A percentile compares a stretch with the other conserved stretches of the same genome.
Conservation (phyloP, 2,888 invertebrate species). For the Lithophane semibrunnea region DNA sequence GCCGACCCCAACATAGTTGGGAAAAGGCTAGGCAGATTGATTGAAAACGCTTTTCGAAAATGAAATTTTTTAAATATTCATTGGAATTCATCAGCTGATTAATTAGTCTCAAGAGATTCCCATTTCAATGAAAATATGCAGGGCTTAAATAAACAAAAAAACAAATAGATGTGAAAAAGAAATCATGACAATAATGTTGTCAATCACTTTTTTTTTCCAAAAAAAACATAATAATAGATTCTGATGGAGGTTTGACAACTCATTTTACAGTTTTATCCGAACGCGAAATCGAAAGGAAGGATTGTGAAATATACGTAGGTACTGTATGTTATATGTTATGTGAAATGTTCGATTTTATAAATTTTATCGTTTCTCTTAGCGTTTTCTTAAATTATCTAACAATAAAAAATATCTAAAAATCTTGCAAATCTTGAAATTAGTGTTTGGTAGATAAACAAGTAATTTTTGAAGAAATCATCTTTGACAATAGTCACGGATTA, state of each 20-base stretch:
- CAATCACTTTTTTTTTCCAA: slow-evolving; percentile 47
- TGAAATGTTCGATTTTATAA: not conserved
- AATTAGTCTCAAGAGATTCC: not conserved
- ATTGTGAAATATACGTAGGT: slow-evolving; percentile 33
- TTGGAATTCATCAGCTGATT: not conserved
- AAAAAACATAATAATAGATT: slow-evolving; percentile 56
- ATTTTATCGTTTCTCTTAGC: too few relatives aligned
- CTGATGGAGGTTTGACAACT: slow-evolving; percentile 64
- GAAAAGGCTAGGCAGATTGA: too few relatives aligned
- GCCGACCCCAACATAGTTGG: too few relatives aligned
- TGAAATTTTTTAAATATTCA: not conserved
- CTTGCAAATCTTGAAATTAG: not conserved
- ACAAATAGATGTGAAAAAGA: slow-evolving; percentile 24
- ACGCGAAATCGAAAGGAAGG: slow-evolving; percentile 41
- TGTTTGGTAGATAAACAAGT: not conserved
- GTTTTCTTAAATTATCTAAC: too few relatives aligned
- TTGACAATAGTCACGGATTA: too few relatives aligned
- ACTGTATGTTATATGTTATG: not conserved
- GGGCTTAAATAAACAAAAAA: slow-evolving; percentile 16
- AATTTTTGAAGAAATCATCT: too few relatives aligned
- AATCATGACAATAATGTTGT: slow-evolving; percentile 50
- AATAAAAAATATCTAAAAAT: too few relatives aligned
- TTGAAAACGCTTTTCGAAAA: too few relatives aligned
- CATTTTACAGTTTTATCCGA: slow-evolving; percentile 50
- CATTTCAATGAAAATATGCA: slow-evolving; percentile 1